phyloP scores from a whole-genome alignment of 2,113 vertebrate species.

The Notarius lentiginosus region DNA sequence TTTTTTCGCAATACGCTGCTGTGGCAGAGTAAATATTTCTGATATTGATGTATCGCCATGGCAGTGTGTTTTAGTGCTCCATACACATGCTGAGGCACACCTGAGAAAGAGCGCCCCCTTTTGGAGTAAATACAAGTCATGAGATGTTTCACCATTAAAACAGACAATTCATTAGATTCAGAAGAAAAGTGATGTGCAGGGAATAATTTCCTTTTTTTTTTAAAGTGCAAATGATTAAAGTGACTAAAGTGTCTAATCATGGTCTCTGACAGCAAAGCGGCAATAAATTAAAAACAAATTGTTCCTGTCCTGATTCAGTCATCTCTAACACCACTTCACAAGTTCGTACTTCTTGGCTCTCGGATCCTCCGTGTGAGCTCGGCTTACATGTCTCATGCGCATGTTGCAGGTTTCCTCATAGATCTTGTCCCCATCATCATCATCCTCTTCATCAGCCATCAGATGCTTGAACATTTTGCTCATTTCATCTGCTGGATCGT shows the following conservation, averaged over 20 bases:
- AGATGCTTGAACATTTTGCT: constrained; percentile 66
- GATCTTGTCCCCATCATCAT: background rate
- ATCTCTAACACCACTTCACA: constrained; percentile 7
- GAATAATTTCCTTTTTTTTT: background rate
- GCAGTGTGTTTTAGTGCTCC: too few relatives aligned
- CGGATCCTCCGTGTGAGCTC: background rate
- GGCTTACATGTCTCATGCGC: constrained; percentile 42
- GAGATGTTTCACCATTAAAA: background rate
- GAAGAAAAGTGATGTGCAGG: too few relatives aligned
- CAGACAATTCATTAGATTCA: background rate
- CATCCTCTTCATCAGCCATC: constrained; percentile 53
- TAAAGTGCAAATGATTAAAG: background rate
- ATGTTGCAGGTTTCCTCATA: background rate
- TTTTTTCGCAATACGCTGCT: too few relatives aligned
- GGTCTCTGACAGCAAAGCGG: background rate
- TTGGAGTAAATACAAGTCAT: background rate
- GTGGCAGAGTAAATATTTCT: background rate
- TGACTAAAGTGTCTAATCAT: background rate
- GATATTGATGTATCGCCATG: too few relatives aligned
- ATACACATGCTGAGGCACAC: background rate
- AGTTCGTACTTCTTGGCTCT: constrained; percentile 14
- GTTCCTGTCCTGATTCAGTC: background rate
- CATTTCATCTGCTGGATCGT: background rate
- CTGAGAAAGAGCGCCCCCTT: background rate
- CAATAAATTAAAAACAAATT: background rate